Percentiles rank a stretch among this genome's conserved stretches.
Conservation (phyloP, 2,797 vertebrate genomes). For the Xerus rutilus region DNA sequence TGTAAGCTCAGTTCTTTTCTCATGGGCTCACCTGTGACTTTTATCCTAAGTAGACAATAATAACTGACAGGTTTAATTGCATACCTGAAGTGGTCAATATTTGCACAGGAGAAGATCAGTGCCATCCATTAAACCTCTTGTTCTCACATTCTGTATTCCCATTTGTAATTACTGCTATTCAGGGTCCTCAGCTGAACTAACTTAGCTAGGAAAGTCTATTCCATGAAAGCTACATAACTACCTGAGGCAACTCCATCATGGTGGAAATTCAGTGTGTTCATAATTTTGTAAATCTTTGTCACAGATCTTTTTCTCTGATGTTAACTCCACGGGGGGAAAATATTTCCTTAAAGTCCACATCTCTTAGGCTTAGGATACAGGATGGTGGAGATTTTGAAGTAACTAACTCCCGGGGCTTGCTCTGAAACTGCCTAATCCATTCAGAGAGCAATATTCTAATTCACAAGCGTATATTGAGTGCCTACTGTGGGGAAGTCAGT, state of each 20-base stretch:
- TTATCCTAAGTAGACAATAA: neutral
- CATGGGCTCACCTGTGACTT: neutral
- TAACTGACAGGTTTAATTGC: neutral
- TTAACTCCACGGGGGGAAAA: neutral
- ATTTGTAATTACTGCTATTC: neutral
- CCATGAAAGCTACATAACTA: neutral
- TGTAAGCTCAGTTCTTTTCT: neutral
- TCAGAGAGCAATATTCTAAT: slow-evolving; percentile 6
- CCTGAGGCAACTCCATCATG: neutral
- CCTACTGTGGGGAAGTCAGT: neutral
- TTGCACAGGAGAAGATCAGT: neutral
- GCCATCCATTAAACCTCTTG: neutral
- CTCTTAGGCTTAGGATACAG: slow-evolving; percentile 2
- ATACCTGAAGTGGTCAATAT: neutral
- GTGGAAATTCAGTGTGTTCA: neutral
- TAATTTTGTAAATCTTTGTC: slow-evolving; percentile 9
- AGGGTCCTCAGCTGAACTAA: neutral
- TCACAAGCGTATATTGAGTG: neutral
- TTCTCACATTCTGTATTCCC: neutral
- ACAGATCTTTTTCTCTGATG: neutral
- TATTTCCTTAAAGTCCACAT: neutral
- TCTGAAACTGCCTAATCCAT: neutral
- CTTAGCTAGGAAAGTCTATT: neutral
- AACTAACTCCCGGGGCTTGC: neutral
- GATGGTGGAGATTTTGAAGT: neutral